Evolutionary conservation across 2,113 vertebrate genomes (phyloP), one percentile per base, ranked within the genome.

Genomic region (Takifugu flavidus): DNA sequence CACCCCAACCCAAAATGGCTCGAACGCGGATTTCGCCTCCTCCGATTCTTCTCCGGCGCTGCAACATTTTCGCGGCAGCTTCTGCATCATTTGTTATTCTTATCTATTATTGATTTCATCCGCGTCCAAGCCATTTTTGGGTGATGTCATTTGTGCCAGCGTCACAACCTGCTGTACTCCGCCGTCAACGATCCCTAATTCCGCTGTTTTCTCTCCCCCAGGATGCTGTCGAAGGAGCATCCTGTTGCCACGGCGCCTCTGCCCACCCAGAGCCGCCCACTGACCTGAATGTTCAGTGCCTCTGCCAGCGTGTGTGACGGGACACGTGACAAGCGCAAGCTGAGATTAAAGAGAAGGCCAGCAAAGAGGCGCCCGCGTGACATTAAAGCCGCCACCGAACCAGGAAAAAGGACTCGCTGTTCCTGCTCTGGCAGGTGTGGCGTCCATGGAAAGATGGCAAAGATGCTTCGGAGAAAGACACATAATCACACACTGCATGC

Each of bases 221-320:
- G 78, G 56, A 69, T 68, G 56, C 58, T 57, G 75, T 43, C 54
- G 49, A 70, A 75, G 54, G 59, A 74, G 66, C 73, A 67, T 79
- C 79, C 77, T 75, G 72, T 83, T 85, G 73, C 80, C 79, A 57
- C 76, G 63, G 53, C 44, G 62, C 26, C 59, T 49, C 44, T 11
- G 71, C 62, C 56, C 31, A 59, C 66, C 70, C 62, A 70, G 49
- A 83, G 79, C 63, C 46, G 73, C 71, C 77, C 67, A 74, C 47
- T 84, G 86, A 80, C 87, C 87, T 80, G 79, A 82, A 88, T 87
- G 53, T 67, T 82, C 77, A 87, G 87, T 86, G 87, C 86, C 64
- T 76, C 72, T 87, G 89, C 88, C 88, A 86, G 67, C 53, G 20
- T 20, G 20, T 20, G 20, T 20, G 20, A 20, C 20, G 20, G 20